Conservation (phyloP, 2,888 invertebrate species). For the Erebia aethiops region DNA sequence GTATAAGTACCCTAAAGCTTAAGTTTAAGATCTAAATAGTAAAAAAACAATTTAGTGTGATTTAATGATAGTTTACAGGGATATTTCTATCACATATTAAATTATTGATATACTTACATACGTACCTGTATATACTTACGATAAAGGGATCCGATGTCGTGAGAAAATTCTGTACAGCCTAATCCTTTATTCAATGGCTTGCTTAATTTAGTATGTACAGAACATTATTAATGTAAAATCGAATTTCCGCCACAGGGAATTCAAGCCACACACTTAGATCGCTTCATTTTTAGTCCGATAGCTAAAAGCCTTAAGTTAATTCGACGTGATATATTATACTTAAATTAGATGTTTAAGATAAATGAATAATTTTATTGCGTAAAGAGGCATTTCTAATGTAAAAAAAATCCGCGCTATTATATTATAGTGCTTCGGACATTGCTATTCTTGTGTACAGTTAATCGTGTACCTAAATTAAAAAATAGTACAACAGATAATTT, state of each 20-base stretch:
- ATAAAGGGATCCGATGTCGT: neutral
- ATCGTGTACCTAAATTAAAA: neutral
- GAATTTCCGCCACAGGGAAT: neutral
- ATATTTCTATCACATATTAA: constrained; percentile 2
- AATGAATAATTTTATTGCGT: neutral
- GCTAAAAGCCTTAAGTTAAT: neutral
- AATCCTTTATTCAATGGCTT: neutral
- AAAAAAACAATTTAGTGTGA: neutral
- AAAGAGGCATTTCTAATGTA: neutral
- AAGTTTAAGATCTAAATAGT: constrained; percentile 46
- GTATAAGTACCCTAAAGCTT: constrained; percentile 43
- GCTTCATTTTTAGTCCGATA: neutral
- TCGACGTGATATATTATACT: neutral
- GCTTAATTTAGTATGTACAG: constrained; percentile 2
- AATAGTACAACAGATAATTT: neutral
- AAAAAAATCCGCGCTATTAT: neutral
- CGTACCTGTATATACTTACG: neutral
- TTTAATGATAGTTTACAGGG: constrained; percentile 17
- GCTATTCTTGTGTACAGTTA: neutral
- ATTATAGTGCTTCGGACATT: neutral
- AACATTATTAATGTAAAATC: neutral
- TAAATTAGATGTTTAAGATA: neutral
- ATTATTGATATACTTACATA: constrained; percentile 3
- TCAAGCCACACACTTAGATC: neutral
- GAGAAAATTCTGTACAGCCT: neutral